These are phyloP conservation scores for Meda fulgida DNA, from an alignment of 2,797 vertebrate genomes.

Conservation along the genomic window DNA sequence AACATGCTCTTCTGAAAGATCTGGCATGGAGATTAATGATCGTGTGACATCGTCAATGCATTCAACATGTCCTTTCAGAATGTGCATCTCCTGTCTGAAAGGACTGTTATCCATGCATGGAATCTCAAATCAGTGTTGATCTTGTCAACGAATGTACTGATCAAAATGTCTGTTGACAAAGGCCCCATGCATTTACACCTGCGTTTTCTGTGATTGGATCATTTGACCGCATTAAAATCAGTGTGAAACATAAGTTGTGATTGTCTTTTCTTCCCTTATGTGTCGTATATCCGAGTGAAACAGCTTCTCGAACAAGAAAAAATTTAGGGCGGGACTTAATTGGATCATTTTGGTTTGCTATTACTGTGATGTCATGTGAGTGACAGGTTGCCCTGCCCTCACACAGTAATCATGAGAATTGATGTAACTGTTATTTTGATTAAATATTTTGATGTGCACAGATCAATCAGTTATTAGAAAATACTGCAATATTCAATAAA, in stretches of 20 bases:
- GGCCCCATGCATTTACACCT: neutral
- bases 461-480: neutral
- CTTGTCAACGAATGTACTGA: neutral
- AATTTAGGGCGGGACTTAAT: neutral
- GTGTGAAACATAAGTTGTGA: neutral
- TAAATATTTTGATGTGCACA: neutral
- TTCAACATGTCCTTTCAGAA: conserved; percentile 25
- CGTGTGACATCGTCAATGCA: conserved; percentile 28
- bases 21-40: conserved; percentile 30
- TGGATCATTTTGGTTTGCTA: neutral
- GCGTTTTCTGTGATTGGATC: neutral
- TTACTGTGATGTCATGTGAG: neutral
- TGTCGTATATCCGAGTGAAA: neutral
- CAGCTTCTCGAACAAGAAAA: neutral
- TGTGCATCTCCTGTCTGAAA: no score
- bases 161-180: neutral
- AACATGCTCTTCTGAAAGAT: conserved; percentile 31
- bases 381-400: neutral
- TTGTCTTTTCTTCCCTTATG: neutral
- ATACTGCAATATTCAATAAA: neutral
- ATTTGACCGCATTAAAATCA: neutral
- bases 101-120: neutral
- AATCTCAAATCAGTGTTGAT: neutral
- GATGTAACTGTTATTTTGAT: neutral
- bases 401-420: neutral